These are phyloP conservation scores for Hydra vulgaris DNA, from an alignment of 30 jellyfish, hydroid and myxozoan genomes.

Conservation along the genomic window DNA sequence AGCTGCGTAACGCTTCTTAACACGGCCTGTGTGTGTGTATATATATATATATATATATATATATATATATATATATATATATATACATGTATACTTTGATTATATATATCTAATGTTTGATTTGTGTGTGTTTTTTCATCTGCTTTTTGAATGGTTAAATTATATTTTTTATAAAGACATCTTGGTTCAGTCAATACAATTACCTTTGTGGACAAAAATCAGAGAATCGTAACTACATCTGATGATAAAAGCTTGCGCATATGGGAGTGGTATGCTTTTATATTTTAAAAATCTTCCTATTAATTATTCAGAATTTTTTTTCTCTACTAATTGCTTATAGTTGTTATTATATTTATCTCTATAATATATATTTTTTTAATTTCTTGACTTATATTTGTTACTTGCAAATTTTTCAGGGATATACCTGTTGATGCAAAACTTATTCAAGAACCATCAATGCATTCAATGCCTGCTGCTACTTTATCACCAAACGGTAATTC, in stretches of 20 bases:
- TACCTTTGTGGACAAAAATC: slow-evolving; percentile 87
- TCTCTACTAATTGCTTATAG: no score
- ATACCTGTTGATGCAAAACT: slow-evolving; percentile 93
- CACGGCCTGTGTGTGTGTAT: no score
- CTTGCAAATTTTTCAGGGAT: slow-evolving; percentile 50
- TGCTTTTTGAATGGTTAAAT: neutral
- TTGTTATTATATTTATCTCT: no score
- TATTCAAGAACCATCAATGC: slow-evolving; percentile 97
- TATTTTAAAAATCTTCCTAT: no score
- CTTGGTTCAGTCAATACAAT: slow-evolving; percentile 94
- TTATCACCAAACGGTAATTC: slow-evolving; percentile 81
- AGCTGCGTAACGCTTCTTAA: no score
- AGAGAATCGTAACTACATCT: slow-evolving; percentile 91
- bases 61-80: no score
- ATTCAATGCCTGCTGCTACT: slow-evolving; percentile 91
- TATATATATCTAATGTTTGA: no score
- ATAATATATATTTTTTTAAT: no score
- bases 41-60: no score
- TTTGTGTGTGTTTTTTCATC: neutral
- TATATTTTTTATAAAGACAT: slow-evolving; percentile 42
- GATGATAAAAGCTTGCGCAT: slow-evolving; percentile 92
- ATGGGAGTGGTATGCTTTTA: slow-evolving; percentile 88
- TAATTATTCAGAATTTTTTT: no score
- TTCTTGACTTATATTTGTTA: neutral
- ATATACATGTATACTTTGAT: no score